Percentiles rank a stretch among this genome's conserved stretches.
phyloP scores from a whole-genome alignment of 1,140 invertebrate species.

The Dysdera silvatica region DNA sequence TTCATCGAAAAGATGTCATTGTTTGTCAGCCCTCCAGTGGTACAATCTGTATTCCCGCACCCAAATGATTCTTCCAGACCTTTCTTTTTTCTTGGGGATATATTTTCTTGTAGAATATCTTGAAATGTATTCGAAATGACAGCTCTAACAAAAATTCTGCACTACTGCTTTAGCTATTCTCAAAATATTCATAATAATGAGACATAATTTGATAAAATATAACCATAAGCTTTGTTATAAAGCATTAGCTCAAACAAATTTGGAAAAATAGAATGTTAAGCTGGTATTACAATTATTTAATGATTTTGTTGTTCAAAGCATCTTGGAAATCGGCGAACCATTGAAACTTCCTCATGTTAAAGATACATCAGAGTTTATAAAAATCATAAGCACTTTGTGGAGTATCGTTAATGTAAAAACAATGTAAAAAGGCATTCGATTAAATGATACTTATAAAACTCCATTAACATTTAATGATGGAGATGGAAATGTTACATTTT shows the following conservation, averaged over 20 bases:
- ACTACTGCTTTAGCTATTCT: neutral
- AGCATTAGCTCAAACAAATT: neutral
- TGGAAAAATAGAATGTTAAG: slow-evolving; percentile 1
- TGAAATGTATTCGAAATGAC: slow-evolving; percentile 19
- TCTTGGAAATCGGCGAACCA: neutral
- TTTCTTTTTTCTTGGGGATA: slow-evolving; percentile 11
- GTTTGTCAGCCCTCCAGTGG: slow-evolving; percentile 2
- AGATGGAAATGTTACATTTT: neutral
- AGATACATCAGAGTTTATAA: neutral
- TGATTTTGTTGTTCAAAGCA: neutral
- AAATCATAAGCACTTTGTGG: neutral
- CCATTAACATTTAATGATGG: neutral
- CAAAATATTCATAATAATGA: no score
- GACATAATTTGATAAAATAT: slow-evolving; percentile 11
- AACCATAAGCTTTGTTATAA: neutral
- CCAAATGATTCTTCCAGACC: neutral
- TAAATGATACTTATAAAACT: neutral
- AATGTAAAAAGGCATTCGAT: neutral
- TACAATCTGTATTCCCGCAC: neutral
- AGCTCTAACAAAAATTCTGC: neutral
- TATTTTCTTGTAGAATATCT: slow-evolving; percentile 1
- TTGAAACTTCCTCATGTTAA: neutral
- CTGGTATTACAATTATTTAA: slow-evolving; percentile 1
- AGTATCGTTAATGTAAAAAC: slow-evolving; percentile 2
- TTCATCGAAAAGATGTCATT: slow-evolving; percentile 28